Percentiles rank a stretch among this genome's conserved stretches.
Conservation (phyloP, 37 sponge, comb jelly and placozoan genomes). For the Chondrosia reniformis region DNA sequence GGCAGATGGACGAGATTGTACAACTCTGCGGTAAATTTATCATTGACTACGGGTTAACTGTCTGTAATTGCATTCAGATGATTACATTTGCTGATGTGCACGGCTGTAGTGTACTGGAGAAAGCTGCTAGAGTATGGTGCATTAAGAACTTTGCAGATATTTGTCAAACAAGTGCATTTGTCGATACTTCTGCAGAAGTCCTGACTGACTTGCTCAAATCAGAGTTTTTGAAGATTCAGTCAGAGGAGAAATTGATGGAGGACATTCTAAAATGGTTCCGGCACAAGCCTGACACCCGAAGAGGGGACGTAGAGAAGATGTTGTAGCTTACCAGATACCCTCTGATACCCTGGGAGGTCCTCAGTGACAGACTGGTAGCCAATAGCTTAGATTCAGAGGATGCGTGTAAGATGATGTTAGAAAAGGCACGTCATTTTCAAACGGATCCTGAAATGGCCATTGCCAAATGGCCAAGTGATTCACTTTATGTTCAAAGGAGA, state of each 20-base stretch:
- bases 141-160: slow-evolving; percentile 70
- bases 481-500: slow-evolving; percentile 47
- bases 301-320: background rate
- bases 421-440: slow-evolving; percentile 32
- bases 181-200: slow-evolving; percentile 14
- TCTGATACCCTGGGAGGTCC: slow-evolving; percentile 48
- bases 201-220: slow-evolving; percentile 49
- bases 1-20: slow-evolving; percentile 62
- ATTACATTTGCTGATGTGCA: slow-evolving; percentile 67
- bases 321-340: slow-evolving; percentile 66
- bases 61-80: slow-evolving; percentile 88
- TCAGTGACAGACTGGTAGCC: slow-evolving; percentile 13
- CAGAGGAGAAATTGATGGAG: slow-evolving; percentile 74
- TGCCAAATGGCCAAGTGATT: slow-evolving; percentile 11
- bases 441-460: slow-evolving; percentile 13
- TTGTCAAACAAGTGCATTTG: slow-evolving; percentile 48
- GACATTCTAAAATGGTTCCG: slow-evolving; percentile 63
- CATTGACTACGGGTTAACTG: slow-evolving; percentile 43
- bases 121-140: slow-evolving; percentile 44
- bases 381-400: slow-evolving; percentile 5
- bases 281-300: slow-evolving; percentile 37
- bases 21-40: slow-evolving; percentile 76
- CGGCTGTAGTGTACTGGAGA: slow-evolving; percentile 46
- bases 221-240: slow-evolving; percentile 53
- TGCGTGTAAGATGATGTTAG: slow-evolving; percentile 16